Percentiles rank a stretch among this genome's conserved stretches.
Conservation (phyloP, 1,140 invertebrate species). For the Drosophila nannoptera region DNA sequence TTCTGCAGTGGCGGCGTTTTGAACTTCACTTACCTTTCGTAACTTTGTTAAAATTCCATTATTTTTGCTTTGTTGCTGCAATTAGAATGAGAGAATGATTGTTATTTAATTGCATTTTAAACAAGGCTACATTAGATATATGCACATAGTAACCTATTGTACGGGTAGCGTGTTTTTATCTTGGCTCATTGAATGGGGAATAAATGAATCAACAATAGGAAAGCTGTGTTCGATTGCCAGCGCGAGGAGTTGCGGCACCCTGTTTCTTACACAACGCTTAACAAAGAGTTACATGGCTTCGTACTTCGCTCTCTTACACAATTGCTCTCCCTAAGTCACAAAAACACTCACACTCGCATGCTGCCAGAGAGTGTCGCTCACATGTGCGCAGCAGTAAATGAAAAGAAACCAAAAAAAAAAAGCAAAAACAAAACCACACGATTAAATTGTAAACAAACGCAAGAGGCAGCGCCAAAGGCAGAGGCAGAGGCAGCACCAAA, state of each 20-base stretch:
- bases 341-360: conserved; percentile 8
- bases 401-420: conserved; percentile 56
- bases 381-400: conserved; percentile 67
- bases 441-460: conserved; percentile 68
- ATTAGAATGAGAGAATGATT: conserved; percentile 44
- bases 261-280: conserved; percentile 58
- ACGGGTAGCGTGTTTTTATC: conserved; percentile 22
- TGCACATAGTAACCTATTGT: conserved; percentile 29
- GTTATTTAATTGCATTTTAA: conserved; percentile 32
- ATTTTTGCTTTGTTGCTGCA: conserved; percentile 63
- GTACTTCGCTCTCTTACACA: conserved; percentile 19
- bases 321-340: conserved; percentile 15
- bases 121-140: conserved; percentile 1
- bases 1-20: not conserved
- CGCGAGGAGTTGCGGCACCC: conserved; percentile 56
- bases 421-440: conserved; percentile 60
- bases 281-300: conserved; percentile 55
- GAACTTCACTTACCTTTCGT: conserved; percentile 54
- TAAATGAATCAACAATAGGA: conserved; percentile 12
- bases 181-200: conserved; percentile 24
- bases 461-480: no score
- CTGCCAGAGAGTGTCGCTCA: conserved; percentile 33
- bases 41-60: conserved; percentile 71
- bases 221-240: conserved; percentile 24
- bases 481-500: no score